Evolutionary conservation across 2,113 vertebrate species (phyloP).

Genomic region (Zosterops pallidus): DNA sequence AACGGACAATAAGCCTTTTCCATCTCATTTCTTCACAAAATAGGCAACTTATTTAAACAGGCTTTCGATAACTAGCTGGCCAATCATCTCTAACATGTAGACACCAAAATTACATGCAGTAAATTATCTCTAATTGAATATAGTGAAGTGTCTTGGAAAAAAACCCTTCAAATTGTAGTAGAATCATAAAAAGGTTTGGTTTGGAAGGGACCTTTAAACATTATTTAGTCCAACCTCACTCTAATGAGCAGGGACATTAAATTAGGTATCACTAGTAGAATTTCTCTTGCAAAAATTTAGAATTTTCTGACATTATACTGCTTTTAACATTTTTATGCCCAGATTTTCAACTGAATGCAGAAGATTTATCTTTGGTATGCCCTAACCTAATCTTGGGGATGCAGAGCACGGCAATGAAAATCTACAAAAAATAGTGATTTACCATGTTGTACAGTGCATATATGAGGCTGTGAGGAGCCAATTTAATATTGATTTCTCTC

Average conservation of each 20-base stretch:
- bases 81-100: not conserved
- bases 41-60: not conserved
- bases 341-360: not conserved
- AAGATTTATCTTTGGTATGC: not conserved
- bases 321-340: not conserved
- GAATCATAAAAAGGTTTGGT: not conserved
- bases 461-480: not conserved
- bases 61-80: not conserved
- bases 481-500: not conserved
- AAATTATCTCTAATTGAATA: not conserved
- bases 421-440: not conserved
- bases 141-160: not conserved
- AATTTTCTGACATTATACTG: not conserved
- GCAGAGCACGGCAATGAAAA: not conserved
- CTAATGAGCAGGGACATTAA: not conserved
- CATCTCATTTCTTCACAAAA: not conserved
- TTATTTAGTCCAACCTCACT: accelerated
- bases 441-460: accelerated
- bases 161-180: accelerated
- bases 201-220: not conserved
- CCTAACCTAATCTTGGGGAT: not conserved
- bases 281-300: not conserved
- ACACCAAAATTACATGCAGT: not conserved
- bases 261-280: not conserved
- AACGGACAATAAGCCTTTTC: not conserved